These are phyloP conservation scores for Trematomus loennbergii DNA, from an alignment of 2,113 vertebrate genomes.

Conservation along the genomic window DNA sequence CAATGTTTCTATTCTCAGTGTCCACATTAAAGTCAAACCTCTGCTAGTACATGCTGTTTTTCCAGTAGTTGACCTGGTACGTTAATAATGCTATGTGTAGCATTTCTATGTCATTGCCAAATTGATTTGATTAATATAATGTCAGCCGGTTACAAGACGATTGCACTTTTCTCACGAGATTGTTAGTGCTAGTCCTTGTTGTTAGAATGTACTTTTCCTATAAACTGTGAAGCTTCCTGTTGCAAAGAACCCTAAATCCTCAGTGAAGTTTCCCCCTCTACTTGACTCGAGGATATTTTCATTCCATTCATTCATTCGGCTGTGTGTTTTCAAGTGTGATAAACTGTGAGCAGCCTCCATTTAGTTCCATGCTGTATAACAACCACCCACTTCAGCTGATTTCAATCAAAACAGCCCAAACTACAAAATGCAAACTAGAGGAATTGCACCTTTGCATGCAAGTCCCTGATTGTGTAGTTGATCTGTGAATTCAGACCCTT, in stretches of 20 bases:
- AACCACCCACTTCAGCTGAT: conserved; percentile 35
- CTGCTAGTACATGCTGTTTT: background rate
- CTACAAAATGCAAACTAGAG: conserved; percentile 14
- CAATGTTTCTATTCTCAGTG: background rate
- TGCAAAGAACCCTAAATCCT: background rate
- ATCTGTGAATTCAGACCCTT: conserved; percentile 8
- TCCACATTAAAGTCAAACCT: background rate
- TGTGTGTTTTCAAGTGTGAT: conserved; percentile 28
- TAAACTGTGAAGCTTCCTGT: conserved; percentile 15
- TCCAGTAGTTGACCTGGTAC: background rate
- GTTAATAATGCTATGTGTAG: background rate
- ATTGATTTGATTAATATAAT: background rate
- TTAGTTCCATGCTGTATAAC: conserved; percentile 26
- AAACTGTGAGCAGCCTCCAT: conserved; percentile 40
- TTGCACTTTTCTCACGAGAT: too few species aligned
- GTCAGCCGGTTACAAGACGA: too few species aligned
- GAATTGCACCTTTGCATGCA: conserved; percentile 1
- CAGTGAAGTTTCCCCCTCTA: conserved; percentile 1
- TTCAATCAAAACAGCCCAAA: conserved; percentile 6
- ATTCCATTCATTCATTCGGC: conserved; percentile 16
- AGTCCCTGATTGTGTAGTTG: too few species aligned
- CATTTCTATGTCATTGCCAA: background rate
- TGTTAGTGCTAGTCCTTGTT: background rate
- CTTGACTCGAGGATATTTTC: conserved; percentile 42
- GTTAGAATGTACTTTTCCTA: background rate